A percentile compares a stretch with the other conserved stretches of the same genome.
These are phyloP conservation scores for Thalassophryne amazonica DNA, from an alignment of 2,797 vertebrate species.

Conservation along the genomic window DNA sequence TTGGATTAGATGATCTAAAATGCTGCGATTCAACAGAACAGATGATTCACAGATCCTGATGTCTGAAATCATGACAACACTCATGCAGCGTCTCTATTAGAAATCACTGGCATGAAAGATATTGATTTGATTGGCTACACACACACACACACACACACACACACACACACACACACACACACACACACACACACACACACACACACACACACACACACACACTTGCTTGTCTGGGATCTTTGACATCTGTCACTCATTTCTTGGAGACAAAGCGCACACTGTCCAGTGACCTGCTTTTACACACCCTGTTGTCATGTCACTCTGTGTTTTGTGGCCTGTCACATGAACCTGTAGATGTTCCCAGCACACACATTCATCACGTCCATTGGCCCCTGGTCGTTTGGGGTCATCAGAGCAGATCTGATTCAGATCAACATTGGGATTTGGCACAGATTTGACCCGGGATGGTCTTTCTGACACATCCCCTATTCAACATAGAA, in stretches of 20 bases:
- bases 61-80: conserved; percentile 5
- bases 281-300: conserved; percentile 63
- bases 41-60: not conserved
- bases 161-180: conserved; percentile 26
- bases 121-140: conserved; percentile 64
- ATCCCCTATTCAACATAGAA: too few relatives aligned
- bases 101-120: conserved; percentile 45
- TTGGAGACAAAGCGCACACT: conserved; percentile 48
- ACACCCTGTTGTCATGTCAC: conserved; percentile 17
- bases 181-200: conserved; percentile 38
- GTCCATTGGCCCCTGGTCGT: too few relatives aligned
- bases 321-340: conserved; percentile 33
- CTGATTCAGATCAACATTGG: too few relatives aligned
- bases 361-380: conserved; percentile 45
- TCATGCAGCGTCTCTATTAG: conserved; percentile 8
- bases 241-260: conserved; percentile 59
- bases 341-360: conserved; percentile 61
- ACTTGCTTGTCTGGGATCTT: conserved; percentile 45
- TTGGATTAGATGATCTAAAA: too few relatives aligned
- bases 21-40: too few relatives aligned
- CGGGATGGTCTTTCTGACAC: too few relatives aligned
- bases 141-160: conserved; percentile 36
- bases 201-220: conserved; percentile 25
- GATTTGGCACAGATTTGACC: too few relatives aligned
- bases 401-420: too few relatives aligned